These are phyloP conservation scores for Drosophila paracracens DNA, from an alignment of 2,888 invertebrate species.

Conservation along the genomic window DNA sequence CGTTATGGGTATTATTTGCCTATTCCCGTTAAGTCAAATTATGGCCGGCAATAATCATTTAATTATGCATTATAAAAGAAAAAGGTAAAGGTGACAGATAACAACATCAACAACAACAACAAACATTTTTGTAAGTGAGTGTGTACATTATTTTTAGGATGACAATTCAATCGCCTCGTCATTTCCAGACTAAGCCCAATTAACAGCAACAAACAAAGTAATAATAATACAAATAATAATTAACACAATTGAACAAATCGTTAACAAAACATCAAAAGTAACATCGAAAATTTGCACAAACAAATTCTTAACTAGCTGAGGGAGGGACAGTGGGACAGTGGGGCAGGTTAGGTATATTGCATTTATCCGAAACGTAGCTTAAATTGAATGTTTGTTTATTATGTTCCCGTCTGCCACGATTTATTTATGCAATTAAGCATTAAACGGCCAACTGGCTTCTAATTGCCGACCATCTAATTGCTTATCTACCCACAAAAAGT, in stretches of 20 bases:
- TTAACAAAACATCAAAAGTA: background rate
- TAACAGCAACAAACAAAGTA: conserved; percentile 6
- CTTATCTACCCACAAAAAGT: conserved; percentile 36
- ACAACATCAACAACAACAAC: background rate
- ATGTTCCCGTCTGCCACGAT: conserved; percentile 32
- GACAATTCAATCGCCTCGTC: conserved; percentile 22
- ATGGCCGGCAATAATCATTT: conserved; percentile 29
- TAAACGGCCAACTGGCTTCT: conserved; percentile 26
- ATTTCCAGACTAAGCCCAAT: conserved; percentile 15
- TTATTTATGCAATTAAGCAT: conserved; percentile 34
- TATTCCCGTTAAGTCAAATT: conserved; percentile 35
- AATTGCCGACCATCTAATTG: conserved; percentile 51
- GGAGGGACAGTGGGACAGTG: background rate
- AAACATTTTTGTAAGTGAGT: conserved; percentile 40
- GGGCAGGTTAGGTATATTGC: background rate
- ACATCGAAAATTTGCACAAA: background rate
- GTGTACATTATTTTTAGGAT: conserved; percentile 42
- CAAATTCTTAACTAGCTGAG: conserved; percentile 1
- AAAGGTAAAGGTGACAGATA: background rate
- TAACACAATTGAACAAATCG: conserved; percentile 8
- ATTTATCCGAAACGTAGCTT: background rate
- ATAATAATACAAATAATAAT: conserved; percentile 15
- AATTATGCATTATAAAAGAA: conserved; percentile 17
- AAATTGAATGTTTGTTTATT: conserved; percentile 13
- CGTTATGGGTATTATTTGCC: conserved; percentile 17